Evolutionary conservation across 2,797 vertebrate species (phyloP).

Genomic region (Oreortyx pictus): DNA sequence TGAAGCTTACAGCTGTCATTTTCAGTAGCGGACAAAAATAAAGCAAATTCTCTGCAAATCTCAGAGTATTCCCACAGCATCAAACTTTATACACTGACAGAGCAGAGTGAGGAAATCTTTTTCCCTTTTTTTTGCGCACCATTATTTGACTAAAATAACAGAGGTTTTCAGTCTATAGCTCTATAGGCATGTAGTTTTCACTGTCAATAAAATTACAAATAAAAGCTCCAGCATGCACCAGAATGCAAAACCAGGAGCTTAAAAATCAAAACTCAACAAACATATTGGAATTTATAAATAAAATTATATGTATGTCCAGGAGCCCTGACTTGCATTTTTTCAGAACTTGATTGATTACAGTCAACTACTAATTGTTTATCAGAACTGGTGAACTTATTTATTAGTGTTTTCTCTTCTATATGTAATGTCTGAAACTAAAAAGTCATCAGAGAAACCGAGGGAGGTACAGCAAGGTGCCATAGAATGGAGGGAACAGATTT

Average conservation of each 20-base stretch:
- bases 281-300: neutral
- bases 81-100: neutral
- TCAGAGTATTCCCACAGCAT: neutral
- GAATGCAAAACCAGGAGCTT: neutral
- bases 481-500: neutral
- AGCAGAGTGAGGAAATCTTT: fast-evolving
- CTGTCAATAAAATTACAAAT: neutral
- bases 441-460: neutral
- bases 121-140: neutral
- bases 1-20: neutral
- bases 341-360: neutral
- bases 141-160: neutral
- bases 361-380: neutral
- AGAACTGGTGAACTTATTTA: neutral
- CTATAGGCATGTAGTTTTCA: neutral
- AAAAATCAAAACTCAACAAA: neutral
- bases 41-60: neutral
- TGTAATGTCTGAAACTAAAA: neutral
- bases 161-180: neutral
- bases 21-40: neutral
- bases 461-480: neutral
- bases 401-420: neutral
- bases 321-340: neutral
- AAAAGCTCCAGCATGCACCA: neutral
- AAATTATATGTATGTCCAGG: neutral